Evolutionary conservation across 2,888 invertebrate genomes (phyloP), one percentile per base, ranked within the genome.

Genomic region (Noctua janthina): DNA sequence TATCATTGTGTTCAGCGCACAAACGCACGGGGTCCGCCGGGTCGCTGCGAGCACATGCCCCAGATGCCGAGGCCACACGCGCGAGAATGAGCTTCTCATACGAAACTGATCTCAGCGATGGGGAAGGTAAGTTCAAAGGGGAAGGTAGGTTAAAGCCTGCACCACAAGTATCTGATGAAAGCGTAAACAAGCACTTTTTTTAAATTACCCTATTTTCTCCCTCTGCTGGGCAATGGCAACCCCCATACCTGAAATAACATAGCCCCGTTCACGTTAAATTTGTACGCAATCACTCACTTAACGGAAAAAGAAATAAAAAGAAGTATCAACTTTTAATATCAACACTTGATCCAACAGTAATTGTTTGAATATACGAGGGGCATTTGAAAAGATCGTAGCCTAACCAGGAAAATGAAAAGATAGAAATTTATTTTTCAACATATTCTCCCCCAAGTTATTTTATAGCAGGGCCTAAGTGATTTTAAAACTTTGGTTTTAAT

Each of bases 11-110:
- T 92, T 82, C 89, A 98, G 98, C 98, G 8, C 99, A 99, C 93
- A 98, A 98, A 82, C 97, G 99, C 85, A 98, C 98, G 4, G 98
- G 98, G 6, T 98, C 98, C 35, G 98, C 98, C 23, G 98, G 98
- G n/a, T 97, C 97, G 13, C 84, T 95, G 74, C 92, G 92, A 2
- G 85, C 87, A 20, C 89, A 91, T n/a, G 84, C 89, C 0, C 76
- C 86, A 0, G 92, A 91, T 4, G 91, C 91, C 2, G 92, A 92
- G 3, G 73, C 88, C 4, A 80, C 88, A 97, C 98, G 85, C 97
- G 98, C 76, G 93, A 97, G 90, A 1, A 92, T 93, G 90, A 94
- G 93, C 80, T 94, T 94, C 87, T 92, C 93, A 11, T 94, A 94
- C 88, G 94, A 95, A 56, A 82, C 92, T 0, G 94, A 95, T n/a